Evolutionary conservation across 2,888 invertebrate species (phyloP).

Genomic region (Chelonus formosanus): DNA sequence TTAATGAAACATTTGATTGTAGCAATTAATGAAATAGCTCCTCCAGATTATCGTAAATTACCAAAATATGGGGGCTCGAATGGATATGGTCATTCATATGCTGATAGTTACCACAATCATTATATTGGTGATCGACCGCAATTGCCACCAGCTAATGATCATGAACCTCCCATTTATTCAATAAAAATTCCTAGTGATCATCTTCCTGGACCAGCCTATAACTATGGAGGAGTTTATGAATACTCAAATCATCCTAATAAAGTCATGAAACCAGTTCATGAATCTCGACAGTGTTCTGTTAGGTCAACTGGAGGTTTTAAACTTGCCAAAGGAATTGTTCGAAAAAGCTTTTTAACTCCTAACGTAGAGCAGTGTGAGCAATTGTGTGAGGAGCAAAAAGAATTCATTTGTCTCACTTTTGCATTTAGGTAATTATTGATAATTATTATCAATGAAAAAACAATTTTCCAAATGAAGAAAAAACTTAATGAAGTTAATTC

Average conservation of each 20-base stretch:
- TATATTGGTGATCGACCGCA: slow-evolving; percentile 15
- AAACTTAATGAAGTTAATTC: not conserved
- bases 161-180: slow-evolving; percentile 5
- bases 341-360: slow-evolving; percentile 72
- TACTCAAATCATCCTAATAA: slow-evolving; percentile 41
- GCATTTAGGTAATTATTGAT: slow-evolving; percentile 72
- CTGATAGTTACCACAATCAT: slow-evolving; percentile 18
- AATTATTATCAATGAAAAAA: not conserved
- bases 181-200: slow-evolving; percentile 5
- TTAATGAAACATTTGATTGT: not conserved
- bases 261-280: slow-evolving; percentile 10
- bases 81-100: slow-evolving; percentile 28
- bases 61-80: slow-evolving; percentile 12
- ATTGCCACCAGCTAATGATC: slow-evolving; percentile 2
- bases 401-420: slow-evolving; percentile 79
- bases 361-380: slow-evolving; percentile 81
- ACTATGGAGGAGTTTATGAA: slow-evolving; percentile 67
- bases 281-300: slow-evolving; percentile 75
- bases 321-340: slow-evolving; percentile 74
- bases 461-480: not conserved
- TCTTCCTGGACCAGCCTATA: slow-evolving; percentile 67
- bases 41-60: slow-evolving; percentile 63
- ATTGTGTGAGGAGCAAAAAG: slow-evolving; percentile 76
- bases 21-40: slow-evolving; percentile 51
- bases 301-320: slow-evolving; percentile 80